Percentiles rank a stretch among this genome's conserved stretches.
phyloP scores from a whole-genome alignment of 2,113 vertebrate species.

The Corydoras maculifer region DNA sequence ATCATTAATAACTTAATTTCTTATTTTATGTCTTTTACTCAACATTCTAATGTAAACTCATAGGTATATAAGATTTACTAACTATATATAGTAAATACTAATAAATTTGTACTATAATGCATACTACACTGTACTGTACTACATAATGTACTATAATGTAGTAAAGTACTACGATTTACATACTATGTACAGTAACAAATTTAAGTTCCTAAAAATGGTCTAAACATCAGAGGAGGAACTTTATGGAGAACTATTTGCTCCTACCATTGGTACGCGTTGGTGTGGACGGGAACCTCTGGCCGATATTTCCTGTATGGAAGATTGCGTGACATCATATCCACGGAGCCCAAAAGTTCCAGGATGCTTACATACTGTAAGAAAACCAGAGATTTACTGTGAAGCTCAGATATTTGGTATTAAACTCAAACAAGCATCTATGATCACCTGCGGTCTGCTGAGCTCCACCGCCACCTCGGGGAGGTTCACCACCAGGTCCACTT shows the following conservation, averaged over 20 bases:
- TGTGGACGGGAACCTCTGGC: constrained; percentile 72
- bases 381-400: constrained; percentile 7
- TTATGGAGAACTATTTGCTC: constrained; percentile 16
- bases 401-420: neutral
- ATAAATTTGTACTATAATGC: too few relatives aligned
- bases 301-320: constrained; percentile 91
- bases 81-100: too few relatives aligned
- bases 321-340: constrained; percentile 95
- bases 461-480: constrained; percentile 86
- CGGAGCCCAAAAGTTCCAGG: constrained; percentile 89
- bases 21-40: too few relatives aligned
- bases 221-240: too few relatives aligned
- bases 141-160: too few relatives aligned
- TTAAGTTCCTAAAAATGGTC: too few relatives aligned
- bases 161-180: too few relatives aligned
- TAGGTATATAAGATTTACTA: too few relatives aligned
- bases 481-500: constrained; percentile 84
- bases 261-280: constrained; percentile 77
- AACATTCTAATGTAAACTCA: too few relatives aligned
- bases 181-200: too few relatives aligned
- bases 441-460: constrained; percentile 88
- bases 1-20: too few relatives aligned
- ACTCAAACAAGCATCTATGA: neutral
- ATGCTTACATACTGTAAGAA: constrained; percentile 86
- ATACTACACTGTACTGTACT: too few relatives aligned